Percentiles rank a stretch among this genome's conserved stretches.
phyloP scores from a whole-genome alignment of 2,888 invertebrate species.

The Mactromeris polynyma region DNA sequence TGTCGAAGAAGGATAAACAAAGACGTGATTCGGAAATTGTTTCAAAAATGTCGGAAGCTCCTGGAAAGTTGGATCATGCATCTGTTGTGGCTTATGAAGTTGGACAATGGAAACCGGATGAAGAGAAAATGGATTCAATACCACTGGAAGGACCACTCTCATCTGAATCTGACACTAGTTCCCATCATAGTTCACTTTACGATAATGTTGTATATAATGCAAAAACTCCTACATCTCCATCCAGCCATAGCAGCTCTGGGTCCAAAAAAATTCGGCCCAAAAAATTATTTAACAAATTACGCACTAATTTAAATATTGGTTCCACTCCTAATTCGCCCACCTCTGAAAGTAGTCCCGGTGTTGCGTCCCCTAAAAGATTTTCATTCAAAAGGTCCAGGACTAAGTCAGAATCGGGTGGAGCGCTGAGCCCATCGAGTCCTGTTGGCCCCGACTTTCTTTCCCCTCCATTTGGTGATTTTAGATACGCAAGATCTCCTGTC shows the following conservation, averaged over 20 bases:
- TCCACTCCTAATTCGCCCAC: slow-evolving; percentile 70
- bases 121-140: slow-evolving; percentile 79
- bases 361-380: slow-evolving; percentile 61
- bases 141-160: slow-evolving; percentile 63
- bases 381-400: slow-evolving; percentile 72
- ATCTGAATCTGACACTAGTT: slow-evolving; percentile 45
- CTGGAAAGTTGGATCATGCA: slow-evolving; percentile 96
- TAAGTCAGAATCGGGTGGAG: slow-evolving; percentile 57
- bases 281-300: slow-evolving; percentile 81
- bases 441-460: slow-evolving; percentile 45
- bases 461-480: slow-evolving; percentile 58
- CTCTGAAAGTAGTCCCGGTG: slow-evolving; percentile 55
- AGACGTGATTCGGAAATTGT: slow-evolving; percentile 88
- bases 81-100: slow-evolving; percentile 94
- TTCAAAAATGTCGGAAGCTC: slow-evolving; percentile 92
- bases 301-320: slow-evolving; percentile 74
- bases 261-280: slow-evolving; percentile 79
- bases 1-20: slow-evolving; percentile 84
- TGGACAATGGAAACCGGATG: slow-evolving; percentile 82
- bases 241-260: slow-evolving; percentile 52
- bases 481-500: slow-evolving; percentile 45
- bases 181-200: slow-evolving; percentile 23
- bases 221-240: slow-evolving; percentile 44
- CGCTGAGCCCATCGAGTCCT: slow-evolving; percentile 68
- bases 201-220: slow-evolving; percentile 18